Percentiles rank a stretch among this genome's conserved stretches.
These are phyloP conservation scores for Ictidomys tridecemlineatus DNA, from an alignment of 2,113 vertebrate genomes.

Conservation along the genomic window DNA sequence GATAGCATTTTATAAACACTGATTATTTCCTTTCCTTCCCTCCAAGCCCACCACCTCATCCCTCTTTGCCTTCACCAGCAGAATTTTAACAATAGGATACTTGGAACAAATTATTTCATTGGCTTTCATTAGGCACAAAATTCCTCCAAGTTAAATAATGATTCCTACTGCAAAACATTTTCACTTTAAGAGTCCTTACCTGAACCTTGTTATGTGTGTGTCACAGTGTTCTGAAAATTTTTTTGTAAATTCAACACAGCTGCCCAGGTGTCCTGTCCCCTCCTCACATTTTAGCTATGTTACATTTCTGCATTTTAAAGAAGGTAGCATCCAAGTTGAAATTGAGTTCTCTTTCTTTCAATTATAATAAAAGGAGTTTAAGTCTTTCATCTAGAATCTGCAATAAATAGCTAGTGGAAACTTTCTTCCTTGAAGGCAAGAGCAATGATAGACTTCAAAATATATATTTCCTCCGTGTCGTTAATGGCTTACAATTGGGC, in stretches of 20 bases:
- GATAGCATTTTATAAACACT: not conserved
- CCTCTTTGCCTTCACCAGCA: not conserved
- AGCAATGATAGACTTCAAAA: conserved; percentile 14
- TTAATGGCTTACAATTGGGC: conserved; percentile 17
- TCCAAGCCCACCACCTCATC: not conserved
- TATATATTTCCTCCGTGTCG: not conserved
- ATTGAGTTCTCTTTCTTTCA: not conserved
- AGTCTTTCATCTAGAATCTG: not conserved
- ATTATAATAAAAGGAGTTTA: not conserved
- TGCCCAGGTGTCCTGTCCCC: not conserved
- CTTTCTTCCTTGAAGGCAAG: not conserved
- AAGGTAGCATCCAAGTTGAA: not conserved
- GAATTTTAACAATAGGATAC: not conserved
- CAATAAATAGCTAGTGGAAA: not conserved
- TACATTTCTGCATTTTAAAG: not conserved
- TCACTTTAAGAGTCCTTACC: not conserved
- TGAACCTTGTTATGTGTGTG: not conserved
- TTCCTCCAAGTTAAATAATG: not conserved
- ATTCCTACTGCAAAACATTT: not conserved
- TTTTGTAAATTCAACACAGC: not conserved
- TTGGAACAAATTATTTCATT: not conserved
- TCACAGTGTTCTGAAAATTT: not conserved
- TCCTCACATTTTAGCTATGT: not conserved
- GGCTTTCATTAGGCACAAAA: not conserved
- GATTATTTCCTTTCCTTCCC: not conserved